Evolutionary conservation across 2,888 invertebrate genomes (phyloP), one percentile per base, ranked within the genome.

Genomic region (Caenorhabditis macrosperma): DNA sequence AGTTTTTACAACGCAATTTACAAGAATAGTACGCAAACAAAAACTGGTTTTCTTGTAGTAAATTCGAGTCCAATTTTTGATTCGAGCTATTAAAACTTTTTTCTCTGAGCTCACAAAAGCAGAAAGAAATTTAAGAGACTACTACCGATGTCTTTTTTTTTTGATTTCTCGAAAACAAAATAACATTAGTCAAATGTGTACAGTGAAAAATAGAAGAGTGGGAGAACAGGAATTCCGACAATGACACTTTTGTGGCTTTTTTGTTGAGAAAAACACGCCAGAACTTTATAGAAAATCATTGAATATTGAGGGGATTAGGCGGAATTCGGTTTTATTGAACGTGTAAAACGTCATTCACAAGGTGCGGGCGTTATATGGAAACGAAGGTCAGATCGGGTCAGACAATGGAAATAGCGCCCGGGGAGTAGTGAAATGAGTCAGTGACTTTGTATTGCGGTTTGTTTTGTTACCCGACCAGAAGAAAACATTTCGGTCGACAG

Each of bases 191-290:
- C 17, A 59, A 59, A 28, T 24, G 59, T 38, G 59, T 59, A 57
- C 57, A 28, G 20, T 26, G 6, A 22, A 5, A 60, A 22, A 44
- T n/a, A 55, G 44, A 35, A 48, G 24, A 52, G 60, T 55, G 26
- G 35, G 44, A 64, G 64, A 72, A 72, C 72, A 64, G 63, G 72
- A 72, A 72, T 72, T 35, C 17, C 46, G n/a, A 71, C 61, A 71
- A 61, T 61, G 54, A 46, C 35, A 35, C 26, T 61, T 54, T 54
- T 46, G 52, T 52, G 46, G 33, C 30, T 57, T 72, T 61, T 38
- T 2, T 20, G 1, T 38, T 17, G 38, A 52, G n/a, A n/a, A n/a
- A 24, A 69, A 69, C 50, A 46, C 35, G 44, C 26, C n/a, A 17
- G 26, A 28, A 61, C 52, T 52, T 48, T 57, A 48, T 68, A 28